Evolutionary conservation across 2,797 vertebrate species (phyloP).

Genomic region (Rhyacichthys aspro): DNA sequence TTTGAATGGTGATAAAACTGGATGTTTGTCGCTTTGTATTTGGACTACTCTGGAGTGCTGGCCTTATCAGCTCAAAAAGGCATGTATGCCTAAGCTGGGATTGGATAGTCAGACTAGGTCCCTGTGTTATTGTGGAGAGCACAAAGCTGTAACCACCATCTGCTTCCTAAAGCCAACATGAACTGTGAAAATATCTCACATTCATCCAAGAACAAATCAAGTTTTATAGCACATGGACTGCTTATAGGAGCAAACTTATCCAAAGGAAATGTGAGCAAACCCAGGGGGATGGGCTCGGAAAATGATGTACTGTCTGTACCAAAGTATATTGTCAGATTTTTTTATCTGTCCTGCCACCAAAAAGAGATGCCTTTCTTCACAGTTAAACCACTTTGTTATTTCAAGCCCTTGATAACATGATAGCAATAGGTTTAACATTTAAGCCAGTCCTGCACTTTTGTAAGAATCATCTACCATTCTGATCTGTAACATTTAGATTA

Average conservation of each 20-base stretch:
- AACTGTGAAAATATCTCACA: slow-evolving; percentile 48
- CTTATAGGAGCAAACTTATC: slow-evolving; percentile 35
- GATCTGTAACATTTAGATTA: slow-evolving; percentile 11
- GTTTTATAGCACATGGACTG: slow-evolving; percentile 35
- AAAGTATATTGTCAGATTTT: slow-evolving; percentile 48
- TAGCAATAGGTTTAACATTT: slow-evolving; percentile 14
- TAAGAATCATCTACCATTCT: slow-evolving; percentile 8
- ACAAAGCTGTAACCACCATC: slow-evolving; percentile 24
- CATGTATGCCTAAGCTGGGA: slow-evolving; percentile 16
- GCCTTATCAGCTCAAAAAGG: slow-evolving; percentile 17
- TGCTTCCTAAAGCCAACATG: slow-evolving; percentile 39
- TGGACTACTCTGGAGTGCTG: slow-evolving; percentile 15
- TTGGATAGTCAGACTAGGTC: slow-evolving; percentile 13
- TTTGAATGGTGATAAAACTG: slow-evolving; percentile 33
- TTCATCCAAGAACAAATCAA: slow-evolving; percentile 54
- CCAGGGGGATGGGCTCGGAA: slow-evolving; percentile 22
- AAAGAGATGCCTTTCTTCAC: slow-evolving; percentile 19
- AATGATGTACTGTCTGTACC: slow-evolving; percentile 32
- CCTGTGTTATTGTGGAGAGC: slow-evolving; percentile 19
- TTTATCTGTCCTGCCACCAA: slow-evolving; percentile 31
- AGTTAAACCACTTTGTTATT: slow-evolving; percentile 25
- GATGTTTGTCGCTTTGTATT: slow-evolving; percentile 32
- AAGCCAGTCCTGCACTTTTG: slow-evolving; percentile 38
- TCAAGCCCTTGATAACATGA: slow-evolving; percentile 1
- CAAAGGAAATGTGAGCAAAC: slow-evolving; percentile 51